Percentiles rank a stretch among this genome's conserved stretches.
These are phyloP conservation scores for Germaria angustata DNA, from an alignment of 2,888 invertebrate species.

Conservation along the genomic window DNA sequence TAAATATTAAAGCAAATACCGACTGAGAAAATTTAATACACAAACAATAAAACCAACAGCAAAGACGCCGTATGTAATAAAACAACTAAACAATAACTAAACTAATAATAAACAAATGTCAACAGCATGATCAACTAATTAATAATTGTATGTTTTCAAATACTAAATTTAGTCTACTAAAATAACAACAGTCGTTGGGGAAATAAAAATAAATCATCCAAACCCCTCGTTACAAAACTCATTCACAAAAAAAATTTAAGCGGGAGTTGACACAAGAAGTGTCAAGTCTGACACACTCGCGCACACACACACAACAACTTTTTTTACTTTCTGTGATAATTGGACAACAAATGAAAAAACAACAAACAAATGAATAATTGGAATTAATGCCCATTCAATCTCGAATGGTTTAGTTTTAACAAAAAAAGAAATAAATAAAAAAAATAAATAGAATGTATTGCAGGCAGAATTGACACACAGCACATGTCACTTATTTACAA, in stretches of 20 bases:
- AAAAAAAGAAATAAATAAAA: not conserved
- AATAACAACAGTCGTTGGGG: not conserved
- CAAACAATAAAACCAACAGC: constrained; percentile 20
- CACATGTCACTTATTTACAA: not conserved
- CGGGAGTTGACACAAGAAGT: constrained; percentile 7
- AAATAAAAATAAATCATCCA: not conserved
- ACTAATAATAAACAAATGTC: constrained; percentile 33
- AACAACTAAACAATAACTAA: constrained; percentile 31
- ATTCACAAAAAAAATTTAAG: not conserved
- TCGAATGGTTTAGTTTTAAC: not conserved
- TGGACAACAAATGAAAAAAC: constrained; percentile 44
- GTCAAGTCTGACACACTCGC: constrained; percentile 36
- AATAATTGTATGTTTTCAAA: constrained; percentile 15
- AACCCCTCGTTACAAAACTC: not conserved
- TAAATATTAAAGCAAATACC: constrained; percentile 16
- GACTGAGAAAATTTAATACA: constrained; percentile 12
- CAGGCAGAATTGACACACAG: not conserved
- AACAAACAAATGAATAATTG: not conserved
- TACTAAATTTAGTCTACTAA: constrained; percentile 1
- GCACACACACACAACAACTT: too few relatives aligned
- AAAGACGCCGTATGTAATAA: constrained; percentile 10
- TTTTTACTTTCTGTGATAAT: constrained; percentile 67
- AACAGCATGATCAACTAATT: constrained; percentile 55
- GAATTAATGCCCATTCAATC: not conserved
- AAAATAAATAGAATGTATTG: not conserved